A percentile compares a stretch with the other conserved stretches of the same genome.
phyloP scores from a whole-genome alignment of 2,888 invertebrate genomes.

The Hyposoter dolosus region DNA sequence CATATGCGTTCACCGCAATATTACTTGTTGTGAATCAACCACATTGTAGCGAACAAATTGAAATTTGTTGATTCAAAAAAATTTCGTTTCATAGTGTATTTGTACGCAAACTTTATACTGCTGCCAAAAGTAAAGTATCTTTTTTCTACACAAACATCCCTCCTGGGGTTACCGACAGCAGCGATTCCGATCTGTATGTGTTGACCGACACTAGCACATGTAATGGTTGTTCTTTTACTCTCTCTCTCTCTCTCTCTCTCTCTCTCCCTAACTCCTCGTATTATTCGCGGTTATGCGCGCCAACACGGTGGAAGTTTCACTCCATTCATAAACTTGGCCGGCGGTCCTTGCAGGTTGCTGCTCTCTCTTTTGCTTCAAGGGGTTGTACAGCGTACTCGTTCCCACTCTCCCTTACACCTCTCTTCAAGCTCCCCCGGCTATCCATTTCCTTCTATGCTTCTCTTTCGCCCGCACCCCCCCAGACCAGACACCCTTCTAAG shows the following conservation, averaged over 20 bases:
- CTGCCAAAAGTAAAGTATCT: slow-evolving; percentile 27
- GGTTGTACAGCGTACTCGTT: slow-evolving; percentile 44
- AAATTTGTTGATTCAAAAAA: too few relatives aligned
- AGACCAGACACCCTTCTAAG: slow-evolving; percentile 53
- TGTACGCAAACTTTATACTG: slow-evolving; percentile 21
- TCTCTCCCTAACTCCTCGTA: slow-evolving; percentile 61
- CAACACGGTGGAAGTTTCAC: slow-evolving; percentile 78
- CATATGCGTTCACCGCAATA: too few relatives aligned
- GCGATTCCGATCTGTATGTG: slow-evolving; percentile 22
- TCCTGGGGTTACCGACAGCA: slow-evolving; percentile 53
- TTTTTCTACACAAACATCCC: slow-evolving; percentile 5
- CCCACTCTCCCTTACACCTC: slow-evolving; percentile 39
- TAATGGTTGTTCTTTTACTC: slow-evolving; percentile 51
- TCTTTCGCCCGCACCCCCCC: slow-evolving; percentile 33
- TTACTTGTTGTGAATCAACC: too few relatives aligned
- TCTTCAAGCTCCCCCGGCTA: slow-evolving; percentile 47
- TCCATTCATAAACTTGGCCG: slow-evolving; percentile 79
- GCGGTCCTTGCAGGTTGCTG: slow-evolving; percentile 59
- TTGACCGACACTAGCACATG: slow-evolving; percentile 45
- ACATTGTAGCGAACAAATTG: too few relatives aligned
- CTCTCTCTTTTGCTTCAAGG: slow-evolving; percentile 56
- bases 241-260: background rate
- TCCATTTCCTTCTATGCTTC: slow-evolving; percentile 56
- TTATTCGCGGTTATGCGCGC: slow-evolving; percentile 69
- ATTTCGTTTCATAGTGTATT: background rate